A percentile compares a stretch with the other conserved stretches of the same genome.
Conservation (phyloP, 2,797 vertebrate genomes). For the Gadopsis marmoratus region DNA sequence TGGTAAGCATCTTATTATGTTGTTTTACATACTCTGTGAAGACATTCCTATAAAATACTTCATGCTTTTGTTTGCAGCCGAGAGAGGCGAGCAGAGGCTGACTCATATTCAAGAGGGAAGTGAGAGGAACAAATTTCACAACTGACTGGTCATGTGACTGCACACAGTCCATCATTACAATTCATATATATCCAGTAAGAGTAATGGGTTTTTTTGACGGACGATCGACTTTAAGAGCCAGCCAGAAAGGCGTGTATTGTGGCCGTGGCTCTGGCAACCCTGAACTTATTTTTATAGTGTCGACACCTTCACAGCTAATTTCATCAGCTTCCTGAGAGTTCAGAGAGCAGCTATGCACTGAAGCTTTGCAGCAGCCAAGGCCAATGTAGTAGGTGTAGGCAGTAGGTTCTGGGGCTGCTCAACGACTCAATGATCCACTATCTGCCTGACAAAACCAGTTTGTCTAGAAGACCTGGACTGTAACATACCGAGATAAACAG, state of each 20-base stretch:
- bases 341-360: slow-evolving; percentile 56
- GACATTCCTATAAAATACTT: slow-evolving; percentile 6
- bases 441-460: slow-evolving; percentile 29
- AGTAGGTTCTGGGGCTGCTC: slow-evolving; percentile 26
- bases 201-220: slow-evolving; percentile 1
- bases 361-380: slow-evolving; percentile 30
- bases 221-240: slow-evolving; percentile 12
- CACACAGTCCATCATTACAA: background rate
- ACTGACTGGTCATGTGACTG: slow-evolving; percentile 2
- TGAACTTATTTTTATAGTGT: slow-evolving; percentile 61
- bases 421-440: slow-evolving; percentile 34
- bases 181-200: slow-evolving; percentile 2
- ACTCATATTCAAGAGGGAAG: slow-evolving; percentile 25
- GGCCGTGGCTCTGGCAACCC: slow-evolving; percentile 37
- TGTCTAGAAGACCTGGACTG: slow-evolving; percentile 17
- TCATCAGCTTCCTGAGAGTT: slow-evolving; percentile 61
- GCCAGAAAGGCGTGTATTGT: slow-evolving; percentile 8
- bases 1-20: slow-evolving; percentile 83
- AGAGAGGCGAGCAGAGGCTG: background rate
- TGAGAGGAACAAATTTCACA: slow-evolving; percentile 32
- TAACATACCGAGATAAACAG: slow-evolving; percentile 15
- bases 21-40: slow-evolving; percentile 2
- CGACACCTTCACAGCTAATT: slow-evolving; percentile 68
- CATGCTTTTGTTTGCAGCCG: slow-evolving; percentile 5
- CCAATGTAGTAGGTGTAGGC: slow-evolving; percentile 27